Conservation (phyloP, 2,797 vertebrate species). For the Lepilemur septentrionalis region DNA sequence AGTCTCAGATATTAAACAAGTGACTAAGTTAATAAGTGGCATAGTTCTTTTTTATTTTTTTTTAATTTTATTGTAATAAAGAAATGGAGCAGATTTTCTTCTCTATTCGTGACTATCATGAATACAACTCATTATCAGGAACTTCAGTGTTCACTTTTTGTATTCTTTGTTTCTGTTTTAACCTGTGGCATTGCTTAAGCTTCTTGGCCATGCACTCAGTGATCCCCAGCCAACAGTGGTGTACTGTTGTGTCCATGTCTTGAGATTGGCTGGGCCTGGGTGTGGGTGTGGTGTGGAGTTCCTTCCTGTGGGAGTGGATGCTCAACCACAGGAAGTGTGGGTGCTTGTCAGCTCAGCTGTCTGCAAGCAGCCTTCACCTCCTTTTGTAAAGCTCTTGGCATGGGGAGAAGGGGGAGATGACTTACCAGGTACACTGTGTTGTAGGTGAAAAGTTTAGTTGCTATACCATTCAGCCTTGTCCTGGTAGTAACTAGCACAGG, state of each 20-base stretch:
- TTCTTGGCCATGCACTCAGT: neutral
- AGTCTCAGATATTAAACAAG: neutral
- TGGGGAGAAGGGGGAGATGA: neutral
- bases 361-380: neutral
- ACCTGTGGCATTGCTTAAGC: neutral
- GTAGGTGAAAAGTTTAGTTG: neutral
- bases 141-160: neutral
- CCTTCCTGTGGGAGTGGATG: neutral
- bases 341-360: neutral
- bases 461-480: neutral
- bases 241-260: neutral
- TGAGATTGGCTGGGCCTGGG: neutral
- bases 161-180: conserved; percentile 1
- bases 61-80: neutral
- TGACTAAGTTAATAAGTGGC: neutral
- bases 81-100: neutral
- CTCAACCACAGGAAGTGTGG: neutral
- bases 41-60: neutral
- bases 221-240: neutral
- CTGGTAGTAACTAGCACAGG: neutral
- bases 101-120: neutral
- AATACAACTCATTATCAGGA: neutral
- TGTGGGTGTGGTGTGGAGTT: neutral
- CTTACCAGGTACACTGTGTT: neutral
- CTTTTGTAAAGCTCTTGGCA: neutral